phyloP scores from a whole-genome alignment of 1,140 invertebrate species.

The Caenorhabditis latens region DNA sequence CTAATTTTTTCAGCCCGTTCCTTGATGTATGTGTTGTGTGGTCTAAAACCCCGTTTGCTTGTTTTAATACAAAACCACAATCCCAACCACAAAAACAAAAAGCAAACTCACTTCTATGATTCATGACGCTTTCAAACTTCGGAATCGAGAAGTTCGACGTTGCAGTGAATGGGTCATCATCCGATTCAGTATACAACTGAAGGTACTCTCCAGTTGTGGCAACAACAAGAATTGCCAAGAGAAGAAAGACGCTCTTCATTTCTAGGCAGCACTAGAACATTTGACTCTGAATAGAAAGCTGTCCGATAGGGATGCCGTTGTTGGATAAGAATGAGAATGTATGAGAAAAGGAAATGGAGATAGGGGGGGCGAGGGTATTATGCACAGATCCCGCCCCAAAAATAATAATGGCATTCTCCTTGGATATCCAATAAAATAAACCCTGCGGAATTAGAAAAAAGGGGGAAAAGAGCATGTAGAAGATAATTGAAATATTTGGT shows the following conservation, averaged over 20 bases:
- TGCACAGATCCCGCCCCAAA: neutral
- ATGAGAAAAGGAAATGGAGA: neutral
- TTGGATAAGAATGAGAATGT: neutral
- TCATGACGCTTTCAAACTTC: neutral
- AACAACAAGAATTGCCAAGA: neutral
- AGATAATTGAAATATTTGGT: no score
- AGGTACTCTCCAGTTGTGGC: neutral
- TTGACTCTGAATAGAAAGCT: neutral
- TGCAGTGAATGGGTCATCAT: neutral
- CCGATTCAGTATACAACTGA: neutral
- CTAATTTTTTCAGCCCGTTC: no score
- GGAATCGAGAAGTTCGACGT: neutral
- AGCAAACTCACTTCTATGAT: constrained; percentile 5
- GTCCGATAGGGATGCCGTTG: neutral
- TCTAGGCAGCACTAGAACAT: neutral
- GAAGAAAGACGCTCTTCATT: neutral
- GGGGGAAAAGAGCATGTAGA: neutral
- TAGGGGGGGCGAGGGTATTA: neutral
- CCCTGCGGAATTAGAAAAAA: neutral
- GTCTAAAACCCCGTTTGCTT: no score
- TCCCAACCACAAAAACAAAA: no score
- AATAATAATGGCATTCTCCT: constrained; percentile 31
- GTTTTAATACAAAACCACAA: no score
- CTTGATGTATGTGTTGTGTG: no score
- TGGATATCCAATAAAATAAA: neutral